A percentile compares a stretch with the other conserved stretches of the same genome.
These are phyloP conservation scores for Cataglyphis rosenhaueri DNA, from an alignment of 2,888 invertebrate genomes.

Conservation along the genomic window DNA sequence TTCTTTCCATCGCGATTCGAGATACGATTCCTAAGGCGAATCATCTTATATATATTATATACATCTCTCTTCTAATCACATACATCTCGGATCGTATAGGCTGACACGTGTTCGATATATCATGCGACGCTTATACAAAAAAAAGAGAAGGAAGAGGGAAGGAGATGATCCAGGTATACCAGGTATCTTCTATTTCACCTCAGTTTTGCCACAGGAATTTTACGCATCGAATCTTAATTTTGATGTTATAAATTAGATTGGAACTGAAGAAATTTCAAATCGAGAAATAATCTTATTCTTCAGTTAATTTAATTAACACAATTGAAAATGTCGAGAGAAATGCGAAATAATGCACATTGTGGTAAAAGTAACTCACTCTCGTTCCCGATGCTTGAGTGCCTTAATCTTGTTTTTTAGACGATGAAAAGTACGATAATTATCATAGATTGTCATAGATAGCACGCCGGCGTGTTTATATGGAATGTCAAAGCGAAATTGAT, in stretches of 20 bases:
- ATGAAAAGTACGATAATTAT: slow-evolving; percentile 23
- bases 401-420: slow-evolving; percentile 12
- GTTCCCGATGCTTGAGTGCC: slow-evolving; percentile 11
- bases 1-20: slow-evolving; percentile 31
- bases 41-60: slow-evolving; percentile 33
- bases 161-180: background rate
- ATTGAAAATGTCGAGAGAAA: slow-evolving; percentile 21
- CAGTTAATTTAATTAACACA: background rate
- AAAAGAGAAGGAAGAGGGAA: background rate
- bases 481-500: slow-evolving; percentile 1
- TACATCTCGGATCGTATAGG: slow-evolving; percentile 59
- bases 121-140: slow-evolving; percentile 21
- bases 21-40: slow-evolving; percentile 27
- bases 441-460: slow-evolving; percentile 1
- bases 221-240: slow-evolving; percentile 13
- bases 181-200: slow-evolving; percentile 9
- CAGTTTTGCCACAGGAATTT: slow-evolving; percentile 7
- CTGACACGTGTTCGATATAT: slow-evolving; percentile 61
- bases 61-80: slow-evolving; percentile 57
- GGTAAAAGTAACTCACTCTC: slow-evolving; percentile 30
- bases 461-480: background rate
- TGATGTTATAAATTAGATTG: no score
- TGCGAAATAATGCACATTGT: background rate
- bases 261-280: background rate
- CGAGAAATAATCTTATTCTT: background rate